phyloP scores from a whole-genome alignment of 2,888 invertebrate genomes.

The Dendrolimus houi region DNA sequence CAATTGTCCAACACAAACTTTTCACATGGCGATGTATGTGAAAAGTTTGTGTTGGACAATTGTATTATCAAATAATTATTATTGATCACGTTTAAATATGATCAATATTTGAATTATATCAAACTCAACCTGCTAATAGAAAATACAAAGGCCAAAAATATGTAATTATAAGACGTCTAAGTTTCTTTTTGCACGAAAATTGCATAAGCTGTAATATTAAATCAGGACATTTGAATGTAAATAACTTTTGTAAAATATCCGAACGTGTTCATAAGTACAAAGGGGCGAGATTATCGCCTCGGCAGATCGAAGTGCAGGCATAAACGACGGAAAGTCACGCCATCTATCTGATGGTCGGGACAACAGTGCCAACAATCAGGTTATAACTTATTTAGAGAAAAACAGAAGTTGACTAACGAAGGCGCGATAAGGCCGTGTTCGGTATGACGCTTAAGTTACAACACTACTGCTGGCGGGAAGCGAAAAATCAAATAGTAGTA shows the following conservation, averaged over 20 bases:
- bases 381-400: conserved; percentile 73
- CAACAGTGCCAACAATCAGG: conserved; percentile 60
- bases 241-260: conserved; percentile 43
- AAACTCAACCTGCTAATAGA: too few relatives aligned
- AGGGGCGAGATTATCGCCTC: conserved; percentile 69
- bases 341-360: conserved; percentile 69
- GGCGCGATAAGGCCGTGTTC: conserved; percentile 52
- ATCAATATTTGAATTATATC: too few relatives aligned
- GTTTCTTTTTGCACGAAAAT: not conserved
- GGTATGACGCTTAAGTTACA: conserved; percentile 64
- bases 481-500: not conserved
- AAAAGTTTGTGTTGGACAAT: too few relatives aligned
- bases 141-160: too few relatives aligned
- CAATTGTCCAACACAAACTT: too few relatives aligned
- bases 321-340: conserved; percentile 73
- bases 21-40: too few relatives aligned
- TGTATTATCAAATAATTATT: too few relatives aligned
- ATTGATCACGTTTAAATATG: too few relatives aligned
- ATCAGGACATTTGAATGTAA: conserved; percentile 32
- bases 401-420: conserved; percentile 70
- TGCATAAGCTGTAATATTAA: not conserved
- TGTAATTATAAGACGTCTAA: too few relatives aligned
- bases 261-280: conserved; percentile 73
- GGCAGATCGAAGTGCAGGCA: conserved; percentile 69
- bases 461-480: conserved; percentile 18